phyloP scores from a whole-genome alignment of 2,797 vertebrate species.

The Pteronotus mesoamericanus region DNA sequence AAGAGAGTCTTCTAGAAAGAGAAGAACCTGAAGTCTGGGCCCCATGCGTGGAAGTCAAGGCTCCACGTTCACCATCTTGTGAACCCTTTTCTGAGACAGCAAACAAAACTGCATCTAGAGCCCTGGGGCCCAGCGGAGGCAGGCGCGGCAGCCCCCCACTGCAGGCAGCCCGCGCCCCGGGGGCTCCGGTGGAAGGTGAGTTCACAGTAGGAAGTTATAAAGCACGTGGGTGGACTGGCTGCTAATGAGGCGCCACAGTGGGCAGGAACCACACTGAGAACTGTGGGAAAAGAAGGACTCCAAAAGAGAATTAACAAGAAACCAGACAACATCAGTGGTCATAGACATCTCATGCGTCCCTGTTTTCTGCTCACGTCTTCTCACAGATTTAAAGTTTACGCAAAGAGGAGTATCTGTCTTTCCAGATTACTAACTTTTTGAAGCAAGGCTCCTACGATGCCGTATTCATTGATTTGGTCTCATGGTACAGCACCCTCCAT shows the following conservation, averaged over 20 bases:
- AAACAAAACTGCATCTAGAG: not conserved
- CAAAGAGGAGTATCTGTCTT: not conserved
- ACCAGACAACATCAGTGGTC: not conserved
- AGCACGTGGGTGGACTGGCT: not conserved
- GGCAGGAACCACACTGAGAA: not conserved
- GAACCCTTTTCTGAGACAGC: not conserved
- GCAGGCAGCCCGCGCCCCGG: not conserved
- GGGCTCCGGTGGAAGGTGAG: not conserved
- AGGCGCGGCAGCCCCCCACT: not conserved
- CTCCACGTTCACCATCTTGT: not conserved
- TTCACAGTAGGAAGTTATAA: not conserved
- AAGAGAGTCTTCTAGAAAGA: not conserved
- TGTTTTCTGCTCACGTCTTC: not conserved
- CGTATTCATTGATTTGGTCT: not conserved
- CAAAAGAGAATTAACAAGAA: not conserved
- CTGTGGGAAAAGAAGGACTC: rapidly evolving
- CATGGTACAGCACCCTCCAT: rapidly evolving
- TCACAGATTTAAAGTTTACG: not conserved
- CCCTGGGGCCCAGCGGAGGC: not conserved
- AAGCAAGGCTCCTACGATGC: not conserved
- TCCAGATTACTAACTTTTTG: not conserved
- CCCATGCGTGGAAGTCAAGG: rapidly evolving
- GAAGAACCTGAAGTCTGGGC: not conserved
- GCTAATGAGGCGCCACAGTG: rapidly evolving
- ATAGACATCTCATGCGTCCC: not conserved